Evolutionary conservation across 1,140 invertebrate genomes (phyloP).

Genomic region (Eubasilissa regina): DNA sequence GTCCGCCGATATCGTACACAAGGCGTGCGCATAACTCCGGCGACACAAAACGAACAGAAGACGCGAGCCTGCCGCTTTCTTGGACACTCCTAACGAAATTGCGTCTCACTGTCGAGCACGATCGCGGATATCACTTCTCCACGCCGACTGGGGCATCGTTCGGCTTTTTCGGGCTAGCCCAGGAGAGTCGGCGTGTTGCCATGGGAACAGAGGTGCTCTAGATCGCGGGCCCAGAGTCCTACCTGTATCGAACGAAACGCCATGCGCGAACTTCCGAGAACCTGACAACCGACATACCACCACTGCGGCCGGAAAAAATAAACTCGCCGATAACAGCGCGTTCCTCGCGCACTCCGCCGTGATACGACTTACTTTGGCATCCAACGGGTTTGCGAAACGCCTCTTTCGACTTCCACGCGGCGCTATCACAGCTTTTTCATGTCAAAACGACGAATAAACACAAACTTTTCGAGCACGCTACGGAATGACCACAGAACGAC

Average conservation of each 20-base stretch:
- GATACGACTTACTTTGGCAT: conserved; percentile 24
- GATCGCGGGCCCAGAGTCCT: neutral
- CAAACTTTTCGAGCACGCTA: neutral
- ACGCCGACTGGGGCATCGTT: no score
- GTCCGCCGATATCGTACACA: no score
- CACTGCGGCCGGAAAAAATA: neutral
- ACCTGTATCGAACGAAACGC: neutral
- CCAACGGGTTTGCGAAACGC: neutral
- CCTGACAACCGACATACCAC: conserved; percentile 7
- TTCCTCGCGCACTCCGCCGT: neutral
- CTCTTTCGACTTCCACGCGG: neutral
- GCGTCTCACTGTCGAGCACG: no score
- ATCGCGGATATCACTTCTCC: no score
- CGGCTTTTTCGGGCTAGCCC: no score
- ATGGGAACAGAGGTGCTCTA: neutral
- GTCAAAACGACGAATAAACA: conserved; percentile 11
- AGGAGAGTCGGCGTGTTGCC: no score
- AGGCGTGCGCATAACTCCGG: no score
- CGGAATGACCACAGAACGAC: neutral
- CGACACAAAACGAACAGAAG: no score
- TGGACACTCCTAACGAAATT: no score
- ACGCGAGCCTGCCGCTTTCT: no score
- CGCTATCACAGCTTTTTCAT: conserved; percentile 36
- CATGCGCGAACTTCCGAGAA: neutral
- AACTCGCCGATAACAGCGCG: neutral